These are phyloP conservation scores for Heliconius himera DNA, from an alignment of 1,140 invertebrate species.

Conservation along the genomic window DNA sequence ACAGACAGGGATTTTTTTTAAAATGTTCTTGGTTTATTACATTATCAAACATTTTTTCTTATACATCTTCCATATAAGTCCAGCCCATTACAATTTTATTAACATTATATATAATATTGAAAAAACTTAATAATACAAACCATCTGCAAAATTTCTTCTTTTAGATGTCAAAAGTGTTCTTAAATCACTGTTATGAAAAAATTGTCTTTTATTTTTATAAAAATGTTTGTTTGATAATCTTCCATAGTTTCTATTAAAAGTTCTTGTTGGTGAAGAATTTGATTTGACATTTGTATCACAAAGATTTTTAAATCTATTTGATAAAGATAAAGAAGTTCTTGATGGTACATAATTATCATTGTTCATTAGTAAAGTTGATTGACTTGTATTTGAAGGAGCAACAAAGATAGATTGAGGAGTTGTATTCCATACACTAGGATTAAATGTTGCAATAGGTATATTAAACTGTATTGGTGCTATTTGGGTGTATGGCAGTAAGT, in stretches of 20 bases:
- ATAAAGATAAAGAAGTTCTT: constrained; percentile 32
- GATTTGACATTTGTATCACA: neutral
- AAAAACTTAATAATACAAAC: neutral
- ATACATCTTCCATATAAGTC: too few species aligned
- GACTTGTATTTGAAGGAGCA: constrained; percentile 24
- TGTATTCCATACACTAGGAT: constrained; percentile 43
- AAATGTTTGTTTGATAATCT: neutral
- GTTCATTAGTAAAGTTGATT: neutral
- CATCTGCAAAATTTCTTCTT: neutral
- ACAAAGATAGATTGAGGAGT: constrained; percentile 37
- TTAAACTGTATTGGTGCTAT: constrained; percentile 28
- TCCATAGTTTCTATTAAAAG: neutral
- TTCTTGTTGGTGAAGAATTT: constrained; percentile 14
- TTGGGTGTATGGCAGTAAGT: neutral
- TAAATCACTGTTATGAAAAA: neutral
- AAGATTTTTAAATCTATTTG: constrained; percentile 37
- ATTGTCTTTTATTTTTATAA: neutral
- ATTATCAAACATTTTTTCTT: too few species aligned
- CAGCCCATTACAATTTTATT: too few species aligned
- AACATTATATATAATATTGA: neutral
- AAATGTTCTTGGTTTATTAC: too few species aligned
- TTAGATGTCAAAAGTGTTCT: neutral
- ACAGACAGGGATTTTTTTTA: too few species aligned
- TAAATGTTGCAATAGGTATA: constrained; percentile 33
- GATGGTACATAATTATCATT: constrained; percentile 13